A percentile compares a stretch with the other conserved stretches of the same genome.
These are phyloP conservation scores for Scolanthus callimorphus DNA, from an alignment of 92 coral and sea anemone genomes.

Conservation along the genomic window DNA sequence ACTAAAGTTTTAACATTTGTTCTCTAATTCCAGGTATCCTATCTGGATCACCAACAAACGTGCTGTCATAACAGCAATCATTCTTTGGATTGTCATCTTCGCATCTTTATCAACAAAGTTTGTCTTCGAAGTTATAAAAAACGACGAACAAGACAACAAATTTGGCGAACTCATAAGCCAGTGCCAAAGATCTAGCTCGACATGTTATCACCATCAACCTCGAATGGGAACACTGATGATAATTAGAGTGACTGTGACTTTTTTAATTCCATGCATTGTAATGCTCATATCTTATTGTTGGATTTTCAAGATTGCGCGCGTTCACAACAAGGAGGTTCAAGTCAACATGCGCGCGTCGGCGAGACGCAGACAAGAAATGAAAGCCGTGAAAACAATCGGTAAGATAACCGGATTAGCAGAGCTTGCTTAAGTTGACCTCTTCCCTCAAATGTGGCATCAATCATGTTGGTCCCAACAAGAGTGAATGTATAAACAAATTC, in stretches of 20 bases:
- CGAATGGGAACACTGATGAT: too few relatives aligned
- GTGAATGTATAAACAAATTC: too few relatives aligned
- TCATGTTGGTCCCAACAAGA: too few relatives aligned
- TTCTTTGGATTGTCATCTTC: conserved; percentile 2
- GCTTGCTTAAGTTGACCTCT: too few relatives aligned
- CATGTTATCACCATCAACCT: too few relatives aligned
- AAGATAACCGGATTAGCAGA: too few relatives aligned
- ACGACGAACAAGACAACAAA: neutral
- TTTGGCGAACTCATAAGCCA: conserved; percentile 21
- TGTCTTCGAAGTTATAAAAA: neutral
- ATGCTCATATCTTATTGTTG: conserved; percentile 6
- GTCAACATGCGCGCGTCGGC: neutral
- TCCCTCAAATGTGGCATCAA: too few relatives aligned
- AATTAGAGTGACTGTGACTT: neutral
- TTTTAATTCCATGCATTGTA: conserved; percentile 4
- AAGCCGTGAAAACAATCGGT: conserved; percentile 22
- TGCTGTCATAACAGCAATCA: neutral
- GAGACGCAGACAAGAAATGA: conserved; percentile 4
- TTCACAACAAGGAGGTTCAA: conserved; percentile 6
- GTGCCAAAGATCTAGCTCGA: too few relatives aligned
- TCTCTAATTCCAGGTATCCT: too few relatives aligned
- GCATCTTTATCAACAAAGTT: too few relatives aligned
- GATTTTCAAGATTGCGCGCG: conserved; percentile 1
- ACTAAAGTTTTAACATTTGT: too few relatives aligned
- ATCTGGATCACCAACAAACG: conserved; percentile 16